Evolutionary conservation across 1,140 invertebrate genomes (phyloP).

Genomic region (Frieseomelitta varia): DNA sequence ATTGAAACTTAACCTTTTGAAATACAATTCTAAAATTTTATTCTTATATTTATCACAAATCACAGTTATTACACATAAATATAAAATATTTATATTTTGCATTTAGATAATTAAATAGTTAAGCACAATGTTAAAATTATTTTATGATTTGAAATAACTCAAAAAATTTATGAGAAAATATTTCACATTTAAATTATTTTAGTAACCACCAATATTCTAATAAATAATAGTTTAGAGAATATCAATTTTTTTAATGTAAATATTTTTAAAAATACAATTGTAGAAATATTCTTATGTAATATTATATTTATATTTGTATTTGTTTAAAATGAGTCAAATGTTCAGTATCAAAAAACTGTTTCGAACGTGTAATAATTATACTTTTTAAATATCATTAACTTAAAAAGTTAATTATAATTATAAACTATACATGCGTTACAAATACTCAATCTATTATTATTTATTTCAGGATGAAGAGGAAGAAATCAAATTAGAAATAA

Average conservation of each 20-base stretch:
- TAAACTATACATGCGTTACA: not conserved
- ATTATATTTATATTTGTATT: not conserved
- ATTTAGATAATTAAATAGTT: no score
- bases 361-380: not conserved
- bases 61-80: no score
- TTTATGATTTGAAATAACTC: no score
- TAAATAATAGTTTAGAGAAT: no score
- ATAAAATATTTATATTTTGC: no score
- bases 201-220: no score
- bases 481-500: slow-evolving; percentile 99
- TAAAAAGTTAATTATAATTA: not conserved
- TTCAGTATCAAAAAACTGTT: not conserved
- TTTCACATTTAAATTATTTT: no score
- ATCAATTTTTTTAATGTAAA: not conserved
- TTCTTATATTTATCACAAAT: no score
- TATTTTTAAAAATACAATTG: not conserved
- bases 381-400: not conserved
- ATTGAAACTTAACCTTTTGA: no score
- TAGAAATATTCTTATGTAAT: not conserved
- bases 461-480: slow-evolving; percentile 96
- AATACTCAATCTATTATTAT: not conserved
- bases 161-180: no score
- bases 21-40: no score
- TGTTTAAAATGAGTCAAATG: not conserved
- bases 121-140: no score